phyloP scores from a whole-genome alignment of 2,888 invertebrate genomes.

The Mimumesa dahlbomi region DNA sequence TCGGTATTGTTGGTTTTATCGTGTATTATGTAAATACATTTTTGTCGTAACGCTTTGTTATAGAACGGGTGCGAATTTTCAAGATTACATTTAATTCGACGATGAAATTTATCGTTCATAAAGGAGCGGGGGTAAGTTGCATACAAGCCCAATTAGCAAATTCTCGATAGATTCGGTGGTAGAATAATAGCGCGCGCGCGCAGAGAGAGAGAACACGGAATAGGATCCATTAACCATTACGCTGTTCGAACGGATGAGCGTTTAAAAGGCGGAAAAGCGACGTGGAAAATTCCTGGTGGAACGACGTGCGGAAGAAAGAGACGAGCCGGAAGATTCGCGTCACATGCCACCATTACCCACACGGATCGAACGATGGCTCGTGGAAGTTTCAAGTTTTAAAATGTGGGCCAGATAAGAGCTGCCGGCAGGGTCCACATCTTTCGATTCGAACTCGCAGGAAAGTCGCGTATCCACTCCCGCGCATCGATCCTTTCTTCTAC shows the following conservation, averaged over 20 bases:
- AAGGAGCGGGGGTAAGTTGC: background rate
- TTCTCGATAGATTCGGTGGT: background rate
- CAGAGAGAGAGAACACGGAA: background rate
- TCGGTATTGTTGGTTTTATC: too few relatives aligned
- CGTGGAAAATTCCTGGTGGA: conserved; percentile 14
- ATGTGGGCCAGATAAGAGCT: conserved; percentile 70
- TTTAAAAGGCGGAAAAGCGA: conserved; percentile 8
- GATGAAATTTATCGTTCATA: too few relatives aligned
- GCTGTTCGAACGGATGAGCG: background rate
- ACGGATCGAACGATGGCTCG: conserved; percentile 27
- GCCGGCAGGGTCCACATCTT: conserved; percentile 57
- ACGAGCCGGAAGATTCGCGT: conserved; percentile 42
- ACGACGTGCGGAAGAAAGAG: conserved; percentile 8
- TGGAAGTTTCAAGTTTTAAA: conserved; percentile 66
- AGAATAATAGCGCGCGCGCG: background rate
- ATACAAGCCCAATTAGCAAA: background rate
- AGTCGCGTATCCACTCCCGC: conserved; percentile 64
- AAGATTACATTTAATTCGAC: too few relatives aligned
- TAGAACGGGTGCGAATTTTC: too few relatives aligned
- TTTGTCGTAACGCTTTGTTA: too few relatives aligned
- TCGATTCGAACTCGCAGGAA: conserved; percentile 66
- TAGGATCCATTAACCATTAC: conserved; percentile 1
- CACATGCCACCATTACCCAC: conserved; percentile 37
- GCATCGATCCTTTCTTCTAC: conserved; percentile 51
- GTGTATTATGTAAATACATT: too few relatives aligned